A percentile compares a stretch with the other conserved stretches of the same genome.
These are phyloP conservation scores for Tenodera sinensis DNA, from an alignment of 2,888 invertebrate genomes.

Conservation along the genomic window DNA sequence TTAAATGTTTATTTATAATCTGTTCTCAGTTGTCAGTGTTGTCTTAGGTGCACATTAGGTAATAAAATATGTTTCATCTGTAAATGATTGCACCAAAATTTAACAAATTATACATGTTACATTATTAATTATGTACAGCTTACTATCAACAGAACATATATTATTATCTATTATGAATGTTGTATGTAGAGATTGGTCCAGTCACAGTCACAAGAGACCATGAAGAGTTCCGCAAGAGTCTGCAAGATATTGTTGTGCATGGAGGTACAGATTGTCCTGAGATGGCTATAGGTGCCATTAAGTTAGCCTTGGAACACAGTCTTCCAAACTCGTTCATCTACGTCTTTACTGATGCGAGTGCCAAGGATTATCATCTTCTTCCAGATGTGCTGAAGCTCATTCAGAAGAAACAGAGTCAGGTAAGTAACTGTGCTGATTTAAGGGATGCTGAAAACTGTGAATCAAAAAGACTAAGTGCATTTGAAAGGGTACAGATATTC, in stretches of 20 bases:
- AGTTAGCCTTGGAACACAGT: slow-evolving; percentile 60
- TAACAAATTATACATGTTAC: too few species aligned
- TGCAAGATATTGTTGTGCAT: slow-evolving; percentile 56
- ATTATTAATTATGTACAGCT: too few species aligned
- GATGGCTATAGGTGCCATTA: slow-evolving; percentile 64
- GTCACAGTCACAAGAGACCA: slow-evolving; percentile 61
- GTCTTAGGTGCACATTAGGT: too few species aligned
- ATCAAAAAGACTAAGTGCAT: too few species aligned
- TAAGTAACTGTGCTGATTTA: slow-evolving; percentile 38
- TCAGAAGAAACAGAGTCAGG: slow-evolving; percentile 70
- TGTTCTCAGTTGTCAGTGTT: too few species aligned
- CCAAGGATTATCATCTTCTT: slow-evolving; percentile 62
- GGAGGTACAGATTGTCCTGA: slow-evolving; percentile 76
- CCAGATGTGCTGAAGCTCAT: slow-evolving; percentile 62
- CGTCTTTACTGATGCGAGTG: slow-evolving; percentile 72
- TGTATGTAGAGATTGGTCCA: slow-evolving; percentile 56
- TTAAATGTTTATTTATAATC: too few species aligned
- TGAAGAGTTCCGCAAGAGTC: slow-evolving; percentile 54
- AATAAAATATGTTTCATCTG: too few species aligned
- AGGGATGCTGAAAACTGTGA: not conserved
- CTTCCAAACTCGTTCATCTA: slow-evolving; percentile 66
- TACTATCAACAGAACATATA: too few species aligned
- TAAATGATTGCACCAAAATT: too few species aligned
- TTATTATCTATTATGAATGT: not conserved
- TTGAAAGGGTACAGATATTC: too few species aligned